Evolutionary conservation across 2,888 invertebrate species (phyloP).

Genomic region (Leptopilina drosophilae): DNA sequence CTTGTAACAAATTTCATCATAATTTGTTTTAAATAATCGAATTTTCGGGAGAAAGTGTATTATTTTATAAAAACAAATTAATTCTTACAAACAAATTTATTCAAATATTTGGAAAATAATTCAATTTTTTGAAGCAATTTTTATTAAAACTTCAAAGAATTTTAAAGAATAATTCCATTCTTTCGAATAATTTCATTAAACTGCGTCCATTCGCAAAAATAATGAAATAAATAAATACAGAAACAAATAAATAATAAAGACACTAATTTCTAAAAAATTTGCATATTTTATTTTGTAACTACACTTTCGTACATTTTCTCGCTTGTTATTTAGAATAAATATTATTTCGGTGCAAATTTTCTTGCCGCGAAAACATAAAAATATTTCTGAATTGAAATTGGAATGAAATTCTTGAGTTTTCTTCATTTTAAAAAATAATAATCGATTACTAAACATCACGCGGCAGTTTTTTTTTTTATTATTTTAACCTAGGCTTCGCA

Average conservation of each 20-base stretch:
- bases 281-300: slow-evolving; percentile 39
- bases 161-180: no score
- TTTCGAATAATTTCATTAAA: no score
- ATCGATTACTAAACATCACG: slow-evolving; percentile 9
- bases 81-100: no score
- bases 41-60: no score
- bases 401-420: slow-evolving; percentile 11
- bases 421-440: neutral
- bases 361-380: slow-evolving; percentile 15
- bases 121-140: no score
- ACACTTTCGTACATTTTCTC: slow-evolving; percentile 35
- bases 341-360: slow-evolving; percentile 1
- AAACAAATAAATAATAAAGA: neutral
- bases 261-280: slow-evolving; percentile 25
- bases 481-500: slow-evolving; percentile 15
- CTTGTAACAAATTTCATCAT: no score
- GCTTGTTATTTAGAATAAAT: slow-evolving; percentile 22
- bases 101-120: no score
- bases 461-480: neutral
- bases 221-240: no score
- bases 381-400: slow-evolving; percentile 16
- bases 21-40: no score
- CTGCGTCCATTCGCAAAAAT: no score
- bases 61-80: no score
- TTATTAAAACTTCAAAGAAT: no score